Percentiles rank a stretch among this genome's conserved stretches.
These are phyloP conservation scores for Sphecodes monilicornis DNA, from an alignment of 2,888 invertebrate genomes.

Conservation along the genomic window DNA sequence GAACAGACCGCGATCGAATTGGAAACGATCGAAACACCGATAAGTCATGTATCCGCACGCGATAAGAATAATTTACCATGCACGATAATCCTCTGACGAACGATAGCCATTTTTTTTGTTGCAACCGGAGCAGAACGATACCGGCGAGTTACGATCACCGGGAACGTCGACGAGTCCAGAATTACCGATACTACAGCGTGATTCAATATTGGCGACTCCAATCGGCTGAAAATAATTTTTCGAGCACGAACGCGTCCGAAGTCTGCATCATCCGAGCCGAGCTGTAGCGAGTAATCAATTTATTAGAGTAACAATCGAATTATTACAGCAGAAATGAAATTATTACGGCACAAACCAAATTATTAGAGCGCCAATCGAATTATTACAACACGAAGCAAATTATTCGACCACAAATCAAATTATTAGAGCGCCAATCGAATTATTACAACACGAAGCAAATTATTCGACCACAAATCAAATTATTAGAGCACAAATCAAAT, in stretches of 20 bases:
- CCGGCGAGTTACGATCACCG: conserved; percentile 31
- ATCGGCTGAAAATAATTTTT: background rate
- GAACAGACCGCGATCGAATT: conserved; percentile 4
- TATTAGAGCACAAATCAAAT: no score
- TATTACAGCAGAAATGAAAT: no score
- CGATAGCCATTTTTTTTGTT: conserved; percentile 8
- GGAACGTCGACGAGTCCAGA: conserved; percentile 35
- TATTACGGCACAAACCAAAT: no score
- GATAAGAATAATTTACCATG: conserved; percentile 59
- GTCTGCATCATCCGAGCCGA: no score
- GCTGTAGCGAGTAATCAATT: no score
- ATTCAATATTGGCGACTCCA: background rate
- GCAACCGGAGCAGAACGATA: background rate
- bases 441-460: no score
- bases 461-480: no score
- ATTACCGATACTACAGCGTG: background rate
- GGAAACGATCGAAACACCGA: conserved; percentile 34
- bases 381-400: no score
- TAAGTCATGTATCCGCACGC: conserved; percentile 34
- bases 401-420: no score
- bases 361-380: no score
- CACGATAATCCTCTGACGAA: conserved; percentile 52
- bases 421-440: no score
- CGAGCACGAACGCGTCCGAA: background rate
- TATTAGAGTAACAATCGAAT: no score